Evolutionary conservation across 2,888 invertebrate genomes (phyloP).

Genomic region (Lepas anatifera): DNA sequence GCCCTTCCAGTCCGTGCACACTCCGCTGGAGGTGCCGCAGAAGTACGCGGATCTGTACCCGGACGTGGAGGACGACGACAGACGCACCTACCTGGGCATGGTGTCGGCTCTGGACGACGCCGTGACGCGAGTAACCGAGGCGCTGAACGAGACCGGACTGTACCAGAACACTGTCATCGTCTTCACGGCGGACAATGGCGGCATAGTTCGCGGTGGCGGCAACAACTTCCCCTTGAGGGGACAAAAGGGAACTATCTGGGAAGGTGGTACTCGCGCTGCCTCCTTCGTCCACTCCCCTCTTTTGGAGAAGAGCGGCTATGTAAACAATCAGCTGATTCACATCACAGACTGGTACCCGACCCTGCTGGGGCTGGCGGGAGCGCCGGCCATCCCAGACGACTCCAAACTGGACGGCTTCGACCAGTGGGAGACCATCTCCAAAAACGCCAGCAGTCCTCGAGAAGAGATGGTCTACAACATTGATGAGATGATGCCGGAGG

Average conservation of each 20-base stretch:
- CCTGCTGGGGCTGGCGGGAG: constrained; percentile 19
- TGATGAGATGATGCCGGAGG: constrained; percentile 9
- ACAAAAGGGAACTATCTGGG: constrained; percentile 75
- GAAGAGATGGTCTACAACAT: constrained; percentile 22
- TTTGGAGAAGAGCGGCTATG: constrained; percentile 37
- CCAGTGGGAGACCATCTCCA: constrained; percentile 52
- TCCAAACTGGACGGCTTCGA: constrained; percentile 54
- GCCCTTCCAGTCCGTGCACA: constrained; percentile 79
- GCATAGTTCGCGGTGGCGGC: too few relatives aligned
- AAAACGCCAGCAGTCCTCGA: constrained; percentile 8
- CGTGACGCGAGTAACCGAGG: constrained; percentile 60
- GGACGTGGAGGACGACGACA: constrained; percentile 47
- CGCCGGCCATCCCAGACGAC: constrained; percentile 25
- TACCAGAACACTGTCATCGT: constrained; percentile 69
- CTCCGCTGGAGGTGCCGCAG: constrained; percentile 67
- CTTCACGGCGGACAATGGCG: constrained; percentile 58
- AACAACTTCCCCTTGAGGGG: constrained; percentile 39
- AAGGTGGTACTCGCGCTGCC: constrained; percentile 76
- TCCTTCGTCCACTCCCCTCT: constrained; percentile 65
- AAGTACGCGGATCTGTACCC: constrained; percentile 49
- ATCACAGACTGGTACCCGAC: constrained; percentile 22
- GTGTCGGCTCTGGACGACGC: constrained; percentile 71
- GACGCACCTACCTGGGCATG: constrained; percentile 42
- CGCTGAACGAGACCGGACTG: constrained; percentile 52
- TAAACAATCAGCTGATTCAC: constrained; percentile 17